phyloP scores from a whole-genome alignment of 2,797 vertebrate genomes.

The Gallirallus australis region DNA sequence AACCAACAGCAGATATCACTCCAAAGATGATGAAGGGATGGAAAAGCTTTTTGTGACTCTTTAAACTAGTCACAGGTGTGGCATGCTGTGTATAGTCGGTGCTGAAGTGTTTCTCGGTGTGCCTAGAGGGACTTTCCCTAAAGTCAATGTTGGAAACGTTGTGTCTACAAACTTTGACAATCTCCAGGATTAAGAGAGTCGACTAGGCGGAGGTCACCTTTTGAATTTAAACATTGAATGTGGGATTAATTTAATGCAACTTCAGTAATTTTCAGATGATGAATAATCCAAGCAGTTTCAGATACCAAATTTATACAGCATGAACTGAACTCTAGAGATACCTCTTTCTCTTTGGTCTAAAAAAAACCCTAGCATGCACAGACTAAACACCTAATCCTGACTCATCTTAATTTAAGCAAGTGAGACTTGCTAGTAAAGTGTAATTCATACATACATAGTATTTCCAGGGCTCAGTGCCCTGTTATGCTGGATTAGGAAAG shows the following conservation, averaged over 20 bases:
- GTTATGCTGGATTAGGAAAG: not conserved
- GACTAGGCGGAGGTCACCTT: fast-evolving
- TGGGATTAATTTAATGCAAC: not conserved
- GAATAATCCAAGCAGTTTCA: not conserved
- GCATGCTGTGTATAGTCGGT: not conserved
- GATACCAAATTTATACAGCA: not conserved
- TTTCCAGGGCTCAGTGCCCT: not conserved
- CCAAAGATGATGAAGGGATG: not conserved
- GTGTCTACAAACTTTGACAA: not conserved
- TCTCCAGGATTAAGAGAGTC: not conserved
- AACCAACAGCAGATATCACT: not conserved
- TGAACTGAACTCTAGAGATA: not conserved
- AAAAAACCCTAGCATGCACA: not conserved
- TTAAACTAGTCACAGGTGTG: not conserved
- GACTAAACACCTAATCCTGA: not conserved
- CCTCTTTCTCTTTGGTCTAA: not conserved
- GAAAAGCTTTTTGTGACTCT: not conserved
- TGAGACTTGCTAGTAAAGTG: not conserved
- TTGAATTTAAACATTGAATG: not conserved
- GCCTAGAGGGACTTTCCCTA: not conserved
- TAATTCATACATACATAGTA: not conserved
- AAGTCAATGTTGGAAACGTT: not conserved
- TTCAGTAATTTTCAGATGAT: not conserved
- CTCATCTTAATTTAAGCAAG: not conserved
- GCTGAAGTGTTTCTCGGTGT: not conserved